Base-by-base conservation (phyloP, 2,888 invertebrate genomes). In the Drosophila longiperda region DNA sequence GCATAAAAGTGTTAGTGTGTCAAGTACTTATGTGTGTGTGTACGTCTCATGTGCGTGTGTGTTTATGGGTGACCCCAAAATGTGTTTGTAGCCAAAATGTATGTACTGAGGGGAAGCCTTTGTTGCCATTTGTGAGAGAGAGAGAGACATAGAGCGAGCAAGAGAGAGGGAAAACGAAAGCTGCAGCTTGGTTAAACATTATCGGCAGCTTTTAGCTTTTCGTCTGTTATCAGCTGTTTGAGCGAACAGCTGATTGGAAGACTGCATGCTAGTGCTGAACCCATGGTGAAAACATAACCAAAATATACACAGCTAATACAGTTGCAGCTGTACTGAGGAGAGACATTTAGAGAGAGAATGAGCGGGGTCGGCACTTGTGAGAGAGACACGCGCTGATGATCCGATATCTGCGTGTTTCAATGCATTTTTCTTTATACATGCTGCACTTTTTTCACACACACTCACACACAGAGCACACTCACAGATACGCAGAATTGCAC, bases 301-400 rank as follows among this genome's bases (percentile, higher is more conserved):
- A 45, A 45, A 23, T 45, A 23, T 2, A 45, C 45, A 45, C 20
- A 45, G 45, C 23, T 23, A 23, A 45, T 32, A 57, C 42, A 32
- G 17, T 42, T 57, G 15, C 15, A 57, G 29, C 12, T 29, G n/a
- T 40, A 29, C 20, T 57, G 17, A 1, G 20, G 17, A 23, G 17
- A 52, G 26, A 20, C 36, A 57, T 32, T 12, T 49, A 52, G 32
- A 26, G 20, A 29, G 26, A n/a, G 55, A 49, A 40, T 29, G 12
- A 29, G 17, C 12, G 26, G 34, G 54, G 12, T 48, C 9, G 8
- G 2, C 12, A 34, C 12, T 32, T n/a, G 36, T 33, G 66, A 73
- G 65, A 71, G 72, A 61, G 55, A 53, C 74, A 73, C 61, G 60
- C 72, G 72, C 59, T 70, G 72, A 55, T 70, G 54, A 59, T 55